Evolutionary conservation across 2,888 invertebrate species (phyloP).

Genomic region (Scaptodrosophila latifasciaeformis): DNA sequence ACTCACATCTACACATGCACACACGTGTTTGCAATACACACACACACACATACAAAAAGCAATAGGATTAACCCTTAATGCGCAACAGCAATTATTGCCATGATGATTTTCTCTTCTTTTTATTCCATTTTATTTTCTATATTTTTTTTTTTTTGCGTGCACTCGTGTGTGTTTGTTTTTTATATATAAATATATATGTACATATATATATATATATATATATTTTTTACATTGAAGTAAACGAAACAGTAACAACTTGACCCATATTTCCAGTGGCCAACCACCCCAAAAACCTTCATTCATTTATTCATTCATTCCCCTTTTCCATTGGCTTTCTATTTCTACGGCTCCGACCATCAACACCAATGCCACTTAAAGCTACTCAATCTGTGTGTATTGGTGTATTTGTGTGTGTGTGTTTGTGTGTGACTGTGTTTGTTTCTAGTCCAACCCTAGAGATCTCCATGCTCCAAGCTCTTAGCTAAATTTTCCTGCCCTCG

Average conservation of each 20-base stretch:
- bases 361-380: slow-evolving; percentile 54
- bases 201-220: no score
- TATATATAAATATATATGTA: no score
- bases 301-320: not conserved
- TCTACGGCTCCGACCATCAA: not conserved
- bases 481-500: not conserved
- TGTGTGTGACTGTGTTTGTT: no score
- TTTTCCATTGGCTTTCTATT: no score
- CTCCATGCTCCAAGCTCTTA: no score
- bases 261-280: slow-evolving; percentile 60
- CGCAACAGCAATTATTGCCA: slow-evolving; percentile 64
- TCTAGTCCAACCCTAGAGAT: no score
- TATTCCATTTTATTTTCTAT: not conserved
- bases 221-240: slow-evolving; percentile 5
- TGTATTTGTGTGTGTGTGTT: no score
- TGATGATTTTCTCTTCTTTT: slow-evolving; percentile 32
- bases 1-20: slow-evolving; percentile 34
- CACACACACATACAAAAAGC: slow-evolving; percentile 25
- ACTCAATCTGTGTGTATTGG: slow-evolving; percentile 13
- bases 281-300: slow-evolving; percentile 1
- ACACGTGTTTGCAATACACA: no score
- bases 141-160: not conserved
- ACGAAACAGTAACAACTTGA: slow-evolving; percentile 66
- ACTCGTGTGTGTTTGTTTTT: not conserved
- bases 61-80: slow-evolving; percentile 65